A percentile compares a stretch with the other conserved stretches of the same genome.
Conservation (phyloP, 2,113 vertebrate genomes). For the Lepus europaeus region DNA sequence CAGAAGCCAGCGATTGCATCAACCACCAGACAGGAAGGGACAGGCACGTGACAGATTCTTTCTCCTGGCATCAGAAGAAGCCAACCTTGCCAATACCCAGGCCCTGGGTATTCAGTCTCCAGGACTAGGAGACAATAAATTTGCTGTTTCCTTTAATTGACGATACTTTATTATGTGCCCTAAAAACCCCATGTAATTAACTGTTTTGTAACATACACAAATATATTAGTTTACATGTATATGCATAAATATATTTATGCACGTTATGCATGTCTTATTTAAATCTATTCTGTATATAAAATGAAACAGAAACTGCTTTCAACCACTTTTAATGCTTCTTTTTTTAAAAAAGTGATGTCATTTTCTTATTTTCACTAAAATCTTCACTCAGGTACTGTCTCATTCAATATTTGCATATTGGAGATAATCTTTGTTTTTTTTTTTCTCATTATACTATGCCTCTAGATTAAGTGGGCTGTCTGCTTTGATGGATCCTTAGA, state of each 20-base stretch:
- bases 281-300: neutral
- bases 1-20: neutral
- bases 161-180: neutral
- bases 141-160: neutral
- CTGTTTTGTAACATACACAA: too few relatives aligned
- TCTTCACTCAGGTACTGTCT: neutral
- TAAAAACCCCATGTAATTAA: neutral
- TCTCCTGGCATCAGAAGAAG: neutral
- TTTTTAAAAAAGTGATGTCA: neutral
- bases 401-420: neutral
- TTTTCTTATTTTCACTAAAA: neutral
- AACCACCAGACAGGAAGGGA: neutral
- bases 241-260: neutral
- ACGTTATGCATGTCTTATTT: neutral
- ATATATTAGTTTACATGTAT: neutral
- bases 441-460: too few relatives aligned
- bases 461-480: too few relatives aligned
- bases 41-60: neutral
- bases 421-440: too few relatives aligned
- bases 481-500: too few relatives aligned
- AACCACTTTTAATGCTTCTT: neutral
- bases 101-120: neutral
- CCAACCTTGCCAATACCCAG: neutral
- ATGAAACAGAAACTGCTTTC: neutral
- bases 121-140: neutral